Evolutionary conservation across 2,888 invertebrate species (phyloP), one percentile per base, ranked within the genome.

Genomic region (Euplexia lucipara): DNA sequence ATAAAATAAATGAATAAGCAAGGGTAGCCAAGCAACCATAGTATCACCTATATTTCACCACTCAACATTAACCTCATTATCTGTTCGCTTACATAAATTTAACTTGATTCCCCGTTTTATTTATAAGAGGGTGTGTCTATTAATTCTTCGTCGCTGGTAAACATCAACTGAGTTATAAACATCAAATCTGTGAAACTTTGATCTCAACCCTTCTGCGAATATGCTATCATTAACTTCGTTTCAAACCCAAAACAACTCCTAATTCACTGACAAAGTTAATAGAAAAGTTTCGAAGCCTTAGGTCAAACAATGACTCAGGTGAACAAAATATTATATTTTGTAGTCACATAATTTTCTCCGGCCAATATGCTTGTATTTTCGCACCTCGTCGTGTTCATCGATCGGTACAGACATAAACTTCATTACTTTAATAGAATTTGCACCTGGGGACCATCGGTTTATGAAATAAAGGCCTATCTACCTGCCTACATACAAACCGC

Each of bases 391-490:
- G 10, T 48, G 35, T 44, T 8, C 18, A 62, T 71, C 65, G 75
- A 71, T 70, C 53, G 57, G 16, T 37, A 64, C 64, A 68, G 42
- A 39, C 35, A 42, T 26, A 62, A 81, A 72, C 61, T 68, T 70
- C 68, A 70, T 81, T 76, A 79, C 49, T 59, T 44, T 76, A 76
- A 78, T 69, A 70, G 64, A 70, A 64, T 76, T 75, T 70, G 37
- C 70, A 78, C 62, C 68, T 66, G 51, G 9, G 52, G 39, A 35
- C 51, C 45, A 57, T 51, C 37, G 30, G 51, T 57, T 59, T 59
- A 59, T 76, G 7, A 34, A 65, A 35, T 70, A 70, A 70, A 56
- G 34, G 37, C 39, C 37, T 42, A 35, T 42, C 52, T 14, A n/a
- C 14, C 18, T 34, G 37, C 20, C 32, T 49, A 42, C 26, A 52